Base-by-base conservation (phyloP, 2,888 invertebrate genomes). In the Melangyna quadrimaculata region DNA sequence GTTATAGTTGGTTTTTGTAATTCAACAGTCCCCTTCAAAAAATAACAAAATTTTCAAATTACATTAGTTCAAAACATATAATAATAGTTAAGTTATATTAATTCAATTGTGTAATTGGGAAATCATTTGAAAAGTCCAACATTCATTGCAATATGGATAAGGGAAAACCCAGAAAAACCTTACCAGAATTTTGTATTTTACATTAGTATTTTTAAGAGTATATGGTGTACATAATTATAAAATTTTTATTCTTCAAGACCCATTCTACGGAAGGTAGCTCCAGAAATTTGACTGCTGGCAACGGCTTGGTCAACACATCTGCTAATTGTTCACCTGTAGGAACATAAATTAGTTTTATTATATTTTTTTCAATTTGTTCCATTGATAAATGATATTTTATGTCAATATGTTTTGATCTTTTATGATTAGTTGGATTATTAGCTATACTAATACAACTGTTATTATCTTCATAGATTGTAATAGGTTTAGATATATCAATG, bases 311-410 rank as follows among this genome's bases (percentile, higher is more conserved):
- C 6, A 82, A n/a, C 4, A 61, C 8, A 71, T 87, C 78, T 35
- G 74, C 81, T 40, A 78, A 27, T n/a, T 87, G 86, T 14, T 87
- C 53, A 78, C 72, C 78, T 87, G 87, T 79, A 19, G 72, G 65
- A 69, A 87, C 72, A 71, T 82, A 75, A 67, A 48, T 51, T 19
- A 78, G 19, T 67, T 61, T 83, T 14, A 78, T 78, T 69, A 40
- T 35, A 22, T 83, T 73, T 22, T 61, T 81, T 67, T 82, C 87
- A 69, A 87, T 59, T 48, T 82, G 81, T 57, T 72, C 72, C 32
- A 51, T 82, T 9, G 55, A 74, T 14, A 61, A 81, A 35, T 69
- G 55, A 19, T 74, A 63, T 55, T 55, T 55, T 32, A 55, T 55
- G 4, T 55, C 55, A 0, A 80, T 80, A 78, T 77, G 79, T 73